Evolutionary conservation across 1,140 invertebrate genomes (phyloP), one percentile per base, ranked within the genome.

Genomic region (Trichonephila inaurata): DNA sequence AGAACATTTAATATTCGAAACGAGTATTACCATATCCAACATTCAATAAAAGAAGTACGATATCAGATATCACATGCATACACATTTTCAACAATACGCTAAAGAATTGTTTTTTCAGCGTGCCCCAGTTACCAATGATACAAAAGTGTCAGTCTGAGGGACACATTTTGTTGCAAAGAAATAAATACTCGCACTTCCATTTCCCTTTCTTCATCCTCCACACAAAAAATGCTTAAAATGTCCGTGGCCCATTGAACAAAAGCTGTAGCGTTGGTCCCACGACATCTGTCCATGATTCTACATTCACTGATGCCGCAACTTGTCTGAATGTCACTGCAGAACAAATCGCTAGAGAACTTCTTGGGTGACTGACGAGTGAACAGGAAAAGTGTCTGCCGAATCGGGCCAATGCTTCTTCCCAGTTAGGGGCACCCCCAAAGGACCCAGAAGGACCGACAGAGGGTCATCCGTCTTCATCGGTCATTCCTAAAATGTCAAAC

Each of bases 391-490:
- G 60, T 61, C 61, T 62, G 40, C 64, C 58, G 61, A 61, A 72
- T 33, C 60, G 58, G 58, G 85, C 19, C 58, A 87, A 62, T 61
- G 87, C 33, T 61, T 61, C 72, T 77, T 77, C 72, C 72, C 72
- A 77, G 72, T 77, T 28, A 77, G 72, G 89, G 58, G 72, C 51
- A 64, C 85, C 82, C 91, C 83, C 60, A 72, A n/a, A 51, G 91
- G 81, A 92, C 82, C 82, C 90, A 82, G 72, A 91, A 82, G 72
- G 89, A 62, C 40, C 58, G 81, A 58, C 58, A 44, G 40, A 19
- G 86, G 92, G 86, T 93, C 92, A 93, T 93, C 92, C 86, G 92
- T 93, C 92, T 88, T 93, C 92, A 93, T 93, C 92, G 92, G 92
- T 93, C 92, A 93, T 93, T 72, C 92, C 92, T 88, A 93, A 93